Base-by-base conservation (phyloP, 1,140 invertebrate species). In the Euglossa dilemma region DNA sequence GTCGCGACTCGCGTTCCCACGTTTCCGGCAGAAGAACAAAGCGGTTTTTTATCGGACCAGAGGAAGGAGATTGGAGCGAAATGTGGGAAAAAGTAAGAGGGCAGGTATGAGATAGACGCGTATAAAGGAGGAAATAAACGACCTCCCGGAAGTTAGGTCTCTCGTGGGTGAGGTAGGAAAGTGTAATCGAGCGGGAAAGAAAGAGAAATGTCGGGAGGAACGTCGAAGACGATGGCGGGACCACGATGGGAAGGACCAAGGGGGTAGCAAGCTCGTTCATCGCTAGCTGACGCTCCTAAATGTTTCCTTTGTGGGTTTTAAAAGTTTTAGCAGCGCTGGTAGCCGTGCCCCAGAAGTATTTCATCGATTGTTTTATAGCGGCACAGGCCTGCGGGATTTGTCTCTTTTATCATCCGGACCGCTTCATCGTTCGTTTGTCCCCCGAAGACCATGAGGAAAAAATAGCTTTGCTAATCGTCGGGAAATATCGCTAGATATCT, bases 301-400 rank as follows among this genome's bases (percentile, higher is more conserved):
- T 73, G 67, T 76, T 83, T 87, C 79, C 88, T 89, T 66, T 43
- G 88, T 84, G 88, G 85, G 85, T 85, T 87, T 80, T 87, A 54
- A 87, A 89, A 89, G 54, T 89, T 89, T 89, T 64, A 89, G 74
- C 45, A 18, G 28, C 25, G 84, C 18, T 20, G 43, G 59, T 64
- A 64, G 67, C 69, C 70, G 7, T 59, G 59, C 16, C 1, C 16
- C 25, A 18, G 50, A 52, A 69, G 64, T 69, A 76, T 57, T 63
- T 77, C 84, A 81, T 89, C 87, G 87, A 88, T 88, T 86, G 87
- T 88, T 88, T 84, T 86, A 88, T 79, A 54, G 71, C 59, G 25
- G 28, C 12, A 54, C 61, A 52, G 23, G 25, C 71, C 80, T 57
- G 59, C 47, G 80, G 76, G 75, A 86, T 74, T 85, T 77, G 72